These are phyloP conservation scores for Agrotis exclamationis DNA, from an alignment of 2,888 invertebrate species.

Conservation along the genomic window DNA sequence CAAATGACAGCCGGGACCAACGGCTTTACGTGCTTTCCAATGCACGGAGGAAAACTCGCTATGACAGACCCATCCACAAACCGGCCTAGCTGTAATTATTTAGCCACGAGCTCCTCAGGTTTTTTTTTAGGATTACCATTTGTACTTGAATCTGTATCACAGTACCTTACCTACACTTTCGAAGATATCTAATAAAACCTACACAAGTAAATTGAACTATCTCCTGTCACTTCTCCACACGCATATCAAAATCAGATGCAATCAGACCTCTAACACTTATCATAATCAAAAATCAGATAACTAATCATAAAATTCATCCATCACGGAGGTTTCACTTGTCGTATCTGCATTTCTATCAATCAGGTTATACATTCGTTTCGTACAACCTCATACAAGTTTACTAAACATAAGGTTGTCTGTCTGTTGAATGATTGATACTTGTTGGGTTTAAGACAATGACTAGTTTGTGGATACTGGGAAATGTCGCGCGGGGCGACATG, in stretches of 20 bases:
- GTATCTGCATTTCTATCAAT: slow-evolving; percentile 21
- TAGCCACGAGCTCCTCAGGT: too few species aligned
- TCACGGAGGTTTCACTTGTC: slow-evolving; percentile 51
- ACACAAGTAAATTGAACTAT: not conserved
- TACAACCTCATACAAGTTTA: slow-evolving; percentile 41
- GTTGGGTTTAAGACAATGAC: slow-evolving; percentile 51
- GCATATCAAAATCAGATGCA: slow-evolving; percentile 33
- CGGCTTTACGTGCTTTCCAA: too few species aligned
- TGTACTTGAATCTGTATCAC: not conserved
- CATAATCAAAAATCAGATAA: slow-evolving; percentile 33
- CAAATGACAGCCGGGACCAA: too few species aligned
- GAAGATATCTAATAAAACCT: not conserved
- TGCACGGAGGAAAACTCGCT: too few species aligned
- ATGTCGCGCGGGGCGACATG: too few species aligned
- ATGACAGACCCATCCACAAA: too few species aligned
- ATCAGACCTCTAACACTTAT: slow-evolving; percentile 26
- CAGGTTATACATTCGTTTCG: not conserved
- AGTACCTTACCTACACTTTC: slow-evolving; percentile 43
- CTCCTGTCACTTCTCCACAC: slow-evolving; percentile 18
- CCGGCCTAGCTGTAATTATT: too few species aligned
- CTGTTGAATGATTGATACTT: slow-evolving; percentile 38
- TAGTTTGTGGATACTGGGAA: slow-evolving; percentile 37
- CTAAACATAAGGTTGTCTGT: slow-evolving; percentile 45
- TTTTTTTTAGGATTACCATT: too few species aligned
- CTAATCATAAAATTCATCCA: slow-evolving; percentile 38